Percentiles rank a stretch among this genome's conserved stretches.
Evolutionary conservation across 1,140 invertebrate genomes (phyloP).

Genomic region (Saxidomus purpurata): DNA sequence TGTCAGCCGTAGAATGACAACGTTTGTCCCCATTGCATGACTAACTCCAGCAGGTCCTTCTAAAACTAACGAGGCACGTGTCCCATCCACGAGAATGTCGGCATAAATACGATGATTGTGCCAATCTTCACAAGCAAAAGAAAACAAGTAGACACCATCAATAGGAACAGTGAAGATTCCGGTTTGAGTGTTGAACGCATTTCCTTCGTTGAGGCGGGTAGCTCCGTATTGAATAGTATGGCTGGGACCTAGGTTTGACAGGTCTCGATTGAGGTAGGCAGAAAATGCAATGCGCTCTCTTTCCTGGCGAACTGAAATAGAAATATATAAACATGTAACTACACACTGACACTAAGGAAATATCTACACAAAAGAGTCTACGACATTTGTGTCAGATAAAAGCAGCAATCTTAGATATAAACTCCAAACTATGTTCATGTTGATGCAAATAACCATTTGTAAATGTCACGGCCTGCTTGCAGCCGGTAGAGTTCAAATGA

Average conservation of each 20-base stretch:
- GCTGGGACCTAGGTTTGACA: neutral
- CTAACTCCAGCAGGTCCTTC: neutral
- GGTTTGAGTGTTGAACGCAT: neutral
- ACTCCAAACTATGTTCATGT: too few relatives aligned
- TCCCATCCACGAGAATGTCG: neutral
- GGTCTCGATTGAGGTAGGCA: neutral
- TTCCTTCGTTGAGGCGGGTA: neutral
- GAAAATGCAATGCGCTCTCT: neutral
- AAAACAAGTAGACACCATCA: slow-evolving; percentile 1
- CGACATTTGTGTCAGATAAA: too few relatives aligned
- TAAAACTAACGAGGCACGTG: neutral
- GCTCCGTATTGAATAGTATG: neutral
- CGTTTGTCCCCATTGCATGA: slow-evolving; percentile 8
- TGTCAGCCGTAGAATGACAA: neutral
- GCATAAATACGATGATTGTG: slow-evolving; percentile 2
- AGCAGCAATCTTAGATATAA: too few relatives aligned
- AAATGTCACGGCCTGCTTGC: too few relatives aligned
- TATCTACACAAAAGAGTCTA: too few relatives aligned
- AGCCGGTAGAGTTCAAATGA: too few relatives aligned
- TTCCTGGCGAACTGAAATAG: slow-evolving; percentile 2
- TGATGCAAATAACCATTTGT: too few relatives aligned
- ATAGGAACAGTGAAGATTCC: neutral
- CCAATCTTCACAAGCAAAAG: neutral
- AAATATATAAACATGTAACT: too few relatives aligned
- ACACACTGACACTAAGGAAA: too few relatives aligned